A percentile compares a stretch with the other conserved stretches of the same genome.
phyloP scores from a whole-genome alignment of 2,113 vertebrate genomes.

The Alouatta palliata region DNA sequence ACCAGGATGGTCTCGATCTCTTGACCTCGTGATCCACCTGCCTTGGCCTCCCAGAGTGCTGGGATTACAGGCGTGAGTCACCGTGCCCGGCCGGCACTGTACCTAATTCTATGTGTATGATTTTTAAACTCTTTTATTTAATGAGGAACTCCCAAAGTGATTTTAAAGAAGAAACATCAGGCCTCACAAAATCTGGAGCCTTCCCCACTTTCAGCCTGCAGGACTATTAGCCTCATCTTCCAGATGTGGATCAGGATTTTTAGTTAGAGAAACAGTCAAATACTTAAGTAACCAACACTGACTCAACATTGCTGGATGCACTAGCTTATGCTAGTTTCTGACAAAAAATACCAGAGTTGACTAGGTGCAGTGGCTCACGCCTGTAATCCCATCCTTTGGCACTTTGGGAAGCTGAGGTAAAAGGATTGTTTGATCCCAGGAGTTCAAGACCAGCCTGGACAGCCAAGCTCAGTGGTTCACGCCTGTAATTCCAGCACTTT shows the following conservation, averaged over 20 bases:
- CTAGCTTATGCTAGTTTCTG: neutral
- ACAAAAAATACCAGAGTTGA: neutral
- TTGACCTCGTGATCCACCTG: too few relatives aligned
- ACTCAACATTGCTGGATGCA: neutral
- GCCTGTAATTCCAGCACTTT: too few relatives aligned
- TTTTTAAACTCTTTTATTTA: constrained; percentile 12
- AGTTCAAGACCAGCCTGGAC: too few relatives aligned
- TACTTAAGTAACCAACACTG: neutral
- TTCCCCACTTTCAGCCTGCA: neutral
- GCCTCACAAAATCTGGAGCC: neutral
- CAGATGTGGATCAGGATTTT: constrained; percentile 10
- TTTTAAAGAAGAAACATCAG: neutral
- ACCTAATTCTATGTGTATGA: neutral
- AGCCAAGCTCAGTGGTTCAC: too few relatives aligned
- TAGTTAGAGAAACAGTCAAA: constrained; percentile 7
- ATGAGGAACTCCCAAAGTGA: neutral
- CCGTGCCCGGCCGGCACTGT: too few relatives aligned
- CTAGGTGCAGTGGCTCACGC: too few relatives aligned
- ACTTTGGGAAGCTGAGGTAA: too few relatives aligned
- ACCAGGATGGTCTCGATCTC: too few relatives aligned
- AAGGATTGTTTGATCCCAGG: too few relatives aligned
- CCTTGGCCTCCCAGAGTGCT: too few relatives aligned
- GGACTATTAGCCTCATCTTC: neutral
- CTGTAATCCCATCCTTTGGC: too few relatives aligned
- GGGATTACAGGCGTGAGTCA: too few relatives aligned